phyloP scores from a whole-genome alignment of 2,797 vertebrate species.

The Acridotheres tristis region DNA sequence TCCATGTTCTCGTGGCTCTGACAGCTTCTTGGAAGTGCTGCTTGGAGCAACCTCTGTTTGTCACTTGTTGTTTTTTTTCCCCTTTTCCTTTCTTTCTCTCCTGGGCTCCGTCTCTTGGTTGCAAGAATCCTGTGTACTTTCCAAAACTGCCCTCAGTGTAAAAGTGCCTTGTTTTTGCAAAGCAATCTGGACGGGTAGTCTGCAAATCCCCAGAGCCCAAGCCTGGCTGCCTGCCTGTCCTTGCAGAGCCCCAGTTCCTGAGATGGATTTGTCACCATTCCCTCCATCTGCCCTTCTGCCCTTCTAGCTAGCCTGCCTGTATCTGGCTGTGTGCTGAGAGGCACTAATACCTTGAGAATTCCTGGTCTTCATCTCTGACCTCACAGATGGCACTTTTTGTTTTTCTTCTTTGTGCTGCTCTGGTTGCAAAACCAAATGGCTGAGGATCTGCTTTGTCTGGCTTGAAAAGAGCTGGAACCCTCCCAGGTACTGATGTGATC shows the following conservation, averaged over 20 bases:
- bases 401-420: neutral
- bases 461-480: neutral
- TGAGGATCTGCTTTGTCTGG: neutral
- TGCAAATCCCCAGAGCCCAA: neutral
- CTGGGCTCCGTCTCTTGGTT: constrained; percentile 16
- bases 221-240: constrained; percentile 11
- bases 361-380: neutral
- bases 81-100: neutral
- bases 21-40: neutral
- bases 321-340: neutral
- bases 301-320: neutral
- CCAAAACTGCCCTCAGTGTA: neutral
- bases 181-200: neutral
- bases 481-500: neutral
- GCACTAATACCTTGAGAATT: accelerated
- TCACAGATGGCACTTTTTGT: neutral
- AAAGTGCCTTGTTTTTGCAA: constrained; percentile 2
- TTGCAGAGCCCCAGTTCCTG: neutral
- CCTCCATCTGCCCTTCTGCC: neutral
- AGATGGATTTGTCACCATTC: neutral
- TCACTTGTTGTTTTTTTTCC: neutral
- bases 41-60: neutral
- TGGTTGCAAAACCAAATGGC: neutral
- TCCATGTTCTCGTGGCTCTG: neutral
- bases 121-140: constrained; percentile 30